Base-by-base conservation (phyloP, 1,140 invertebrate species). In the Galleria mellonella region DNA sequence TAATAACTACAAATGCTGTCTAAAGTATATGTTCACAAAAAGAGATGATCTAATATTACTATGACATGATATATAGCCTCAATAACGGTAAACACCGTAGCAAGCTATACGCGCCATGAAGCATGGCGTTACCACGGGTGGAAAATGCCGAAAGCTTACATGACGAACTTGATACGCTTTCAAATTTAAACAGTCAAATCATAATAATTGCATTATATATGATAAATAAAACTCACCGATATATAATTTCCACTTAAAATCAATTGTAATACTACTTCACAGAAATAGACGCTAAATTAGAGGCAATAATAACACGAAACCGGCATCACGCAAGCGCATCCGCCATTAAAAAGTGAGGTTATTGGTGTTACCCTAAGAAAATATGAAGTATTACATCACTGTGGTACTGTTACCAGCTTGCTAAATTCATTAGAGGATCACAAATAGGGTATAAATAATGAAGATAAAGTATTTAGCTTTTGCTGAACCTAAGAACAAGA, bases 291-390 rank as follows among this genome's bases (percentile, higher is more conserved):
- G 74, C 75, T 59, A 74, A 73, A 66, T 66, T 73, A 74, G 46
- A 66, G 57, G 72, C 61, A 76, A 72, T 72, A 76, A 71, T 72
- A 77, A 72, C 70, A 83, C 60, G 69, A 73, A 74, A 68, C 79
- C 79, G 79, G 76, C 79, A 79, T 79, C 77, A 79, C 75, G 78
- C 73, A 83, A 79, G 74, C 77, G 75, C 75, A 70, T 70, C 70
- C 79, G 77, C 81, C 81, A 82, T 82, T 74, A 45, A 59, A 51
- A 64, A 68, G 51, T 62, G 55, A 61, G 57, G 54, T 61, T 56
- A 53, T 31, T 12, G 28, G 42, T 59, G 50, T 63, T 67, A 56
- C 57, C 40, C 47, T 28, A 28, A 1, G 23, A 37, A 32, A 46
- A 43, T 12, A 35, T 14, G n/a, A n/a, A n/a, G n/a, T n/a, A n/a